phyloP scores from a whole-genome alignment of 2,113 vertebrate species.

The Amphiprion percula region DNA sequence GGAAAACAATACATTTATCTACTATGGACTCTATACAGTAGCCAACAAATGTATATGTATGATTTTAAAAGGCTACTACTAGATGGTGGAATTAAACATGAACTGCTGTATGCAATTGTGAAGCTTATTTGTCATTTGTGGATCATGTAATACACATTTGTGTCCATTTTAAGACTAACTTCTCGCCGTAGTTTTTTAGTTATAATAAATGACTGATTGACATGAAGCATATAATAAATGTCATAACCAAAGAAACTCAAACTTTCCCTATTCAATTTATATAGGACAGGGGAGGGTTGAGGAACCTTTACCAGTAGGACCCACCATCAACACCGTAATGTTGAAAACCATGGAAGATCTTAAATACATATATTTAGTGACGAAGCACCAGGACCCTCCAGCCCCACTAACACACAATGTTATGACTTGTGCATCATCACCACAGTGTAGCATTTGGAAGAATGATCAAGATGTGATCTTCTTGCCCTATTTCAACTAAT shows the following conservation, averaged over 20 bases:
- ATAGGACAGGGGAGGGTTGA: too few species aligned
- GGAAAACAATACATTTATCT: too few species aligned
- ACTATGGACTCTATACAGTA: too few species aligned
- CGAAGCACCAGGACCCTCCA: not conserved
- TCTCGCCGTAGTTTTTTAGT: not conserved
- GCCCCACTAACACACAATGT: not conserved
- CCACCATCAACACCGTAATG: not conserved
- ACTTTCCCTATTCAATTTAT: too few species aligned
- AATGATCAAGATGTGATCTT: not conserved
- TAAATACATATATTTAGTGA: not conserved
- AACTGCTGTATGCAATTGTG: too few species aligned
- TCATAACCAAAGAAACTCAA: too few species aligned
- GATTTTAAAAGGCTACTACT: too few species aligned
- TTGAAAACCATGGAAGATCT: not conserved
- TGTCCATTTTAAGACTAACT: too few species aligned
- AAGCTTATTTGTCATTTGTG: too few species aligned
- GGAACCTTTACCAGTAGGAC: not conserved
- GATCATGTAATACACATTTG: too few species aligned
- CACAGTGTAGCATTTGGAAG: not conserved
- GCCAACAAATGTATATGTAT: too few species aligned
- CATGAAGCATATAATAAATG: not conserved
- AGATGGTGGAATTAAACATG: too few species aligned
- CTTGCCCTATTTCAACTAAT: not conserved
- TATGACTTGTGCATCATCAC: not conserved
- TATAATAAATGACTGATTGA: accelerated